Evolutionary conservation across 2,113 vertebrate genomes (phyloP).

Genomic region (Actenoides lindsayi): DNA sequence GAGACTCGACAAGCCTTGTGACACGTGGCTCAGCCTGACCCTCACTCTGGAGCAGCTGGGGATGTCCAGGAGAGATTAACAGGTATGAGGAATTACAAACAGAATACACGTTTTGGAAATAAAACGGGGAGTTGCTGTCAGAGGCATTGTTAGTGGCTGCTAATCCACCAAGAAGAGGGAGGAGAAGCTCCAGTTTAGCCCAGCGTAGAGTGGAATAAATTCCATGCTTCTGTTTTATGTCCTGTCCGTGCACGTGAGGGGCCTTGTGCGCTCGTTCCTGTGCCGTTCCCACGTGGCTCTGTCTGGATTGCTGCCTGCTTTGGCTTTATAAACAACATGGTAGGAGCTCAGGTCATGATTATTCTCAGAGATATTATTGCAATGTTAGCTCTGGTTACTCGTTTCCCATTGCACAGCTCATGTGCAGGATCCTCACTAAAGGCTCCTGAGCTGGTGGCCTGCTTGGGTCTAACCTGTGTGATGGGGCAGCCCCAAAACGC

Average conservation of each 20-base stretch:
- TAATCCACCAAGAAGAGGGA: neutral
- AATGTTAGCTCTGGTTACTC: accelerated
- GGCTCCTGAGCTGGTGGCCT: neutral
- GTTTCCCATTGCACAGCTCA: neutral
- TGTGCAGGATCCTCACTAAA: neutral
- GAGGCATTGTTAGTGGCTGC: neutral
- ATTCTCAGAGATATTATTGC: neutral
- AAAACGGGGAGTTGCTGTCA: neutral
- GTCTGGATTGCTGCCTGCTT: slow-evolving; percentile 1
- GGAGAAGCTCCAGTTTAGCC: neutral
- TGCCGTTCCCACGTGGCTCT: neutral
- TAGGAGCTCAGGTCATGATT: neutral
- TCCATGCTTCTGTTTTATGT: neutral
- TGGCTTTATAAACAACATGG: neutral
- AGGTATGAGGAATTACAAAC: neutral
- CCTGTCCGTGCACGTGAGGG: neutral
- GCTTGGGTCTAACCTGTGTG: neutral
- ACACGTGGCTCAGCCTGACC: neutral
- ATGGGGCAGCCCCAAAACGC: neutral
- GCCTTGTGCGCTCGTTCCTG: neutral
- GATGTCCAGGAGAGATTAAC: neutral
- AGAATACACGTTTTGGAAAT: neutral
- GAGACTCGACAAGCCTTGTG: accelerated
- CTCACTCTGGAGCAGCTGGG: neutral
- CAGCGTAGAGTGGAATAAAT: neutral